Percentiles rank a stretch among this genome's conserved stretches.
Conservation (phyloP, 1,140 invertebrate genomes). For the Ostrea edulis region DNA sequence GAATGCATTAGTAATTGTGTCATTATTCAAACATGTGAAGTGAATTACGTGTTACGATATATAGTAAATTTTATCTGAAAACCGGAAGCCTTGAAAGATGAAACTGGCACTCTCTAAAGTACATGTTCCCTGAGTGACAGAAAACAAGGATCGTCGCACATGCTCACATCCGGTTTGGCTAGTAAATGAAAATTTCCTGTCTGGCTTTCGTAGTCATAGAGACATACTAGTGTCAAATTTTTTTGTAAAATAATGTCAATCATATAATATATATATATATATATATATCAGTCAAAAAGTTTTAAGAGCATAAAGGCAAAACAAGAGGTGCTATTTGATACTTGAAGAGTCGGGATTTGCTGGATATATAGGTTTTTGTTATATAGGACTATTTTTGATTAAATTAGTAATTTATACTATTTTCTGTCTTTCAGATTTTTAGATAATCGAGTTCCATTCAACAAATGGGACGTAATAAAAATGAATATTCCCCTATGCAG, state of each 20-base stretch:
- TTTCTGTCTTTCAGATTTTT: too few species aligned
- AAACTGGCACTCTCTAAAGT: not conserved
- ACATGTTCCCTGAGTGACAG: not conserved
- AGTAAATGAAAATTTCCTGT: slow-evolving; percentile 1
- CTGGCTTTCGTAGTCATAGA: not conserved
- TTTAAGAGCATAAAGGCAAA: too few species aligned
- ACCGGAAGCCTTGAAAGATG: not conserved
- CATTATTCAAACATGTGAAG: not conserved
- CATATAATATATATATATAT: not conserved
- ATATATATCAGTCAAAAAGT: too few species aligned
- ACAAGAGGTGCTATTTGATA: too few species aligned
- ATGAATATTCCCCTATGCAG: too few species aligned
- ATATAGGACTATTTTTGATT: too few species aligned
- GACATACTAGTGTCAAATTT: not conserved
- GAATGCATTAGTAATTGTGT: not conserved
- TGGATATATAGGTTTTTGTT: too few species aligned
- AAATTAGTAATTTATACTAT: too few species aligned
- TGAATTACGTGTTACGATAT: not conserved
- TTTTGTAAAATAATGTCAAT: not conserved
- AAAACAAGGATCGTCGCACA: not conserved
- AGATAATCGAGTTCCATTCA: too few species aligned
- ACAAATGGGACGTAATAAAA: too few species aligned
- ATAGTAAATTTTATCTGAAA: not conserved
- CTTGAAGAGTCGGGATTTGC: too few species aligned
- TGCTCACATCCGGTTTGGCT: not conserved